Evolutionary conservation across 2,888 invertebrate genomes (phyloP), one percentile per base, ranked within the genome.

Genomic region (Limnephilus auricula): DNA sequence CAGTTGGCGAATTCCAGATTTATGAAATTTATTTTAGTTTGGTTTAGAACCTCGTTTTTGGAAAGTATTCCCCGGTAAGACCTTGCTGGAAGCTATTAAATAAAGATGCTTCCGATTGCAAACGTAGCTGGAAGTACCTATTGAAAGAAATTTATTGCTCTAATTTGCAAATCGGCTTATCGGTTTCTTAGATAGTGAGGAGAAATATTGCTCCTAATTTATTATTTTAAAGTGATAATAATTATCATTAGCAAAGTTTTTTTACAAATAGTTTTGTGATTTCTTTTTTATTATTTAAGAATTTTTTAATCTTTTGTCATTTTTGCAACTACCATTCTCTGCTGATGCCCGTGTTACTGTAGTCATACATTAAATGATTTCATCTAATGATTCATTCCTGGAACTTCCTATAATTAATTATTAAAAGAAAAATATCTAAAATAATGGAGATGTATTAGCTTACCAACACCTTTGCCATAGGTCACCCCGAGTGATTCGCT

Each of bases 91-190:
- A 34, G 89, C 91, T 89, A 90, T 92, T 92, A 92, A 90, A 90
- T 88, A 89, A 92, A 92, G 92, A 92, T 92, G 91, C 89, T 90
- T 90, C 91, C 65, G 83, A 90, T 90, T 45, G 90, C 83, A 90
- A 89, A 90, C 90, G 92, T 92, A 89, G 88, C 89, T 84, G 84
- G 80, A 78, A 90, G 90, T 91, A n/a, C n/a, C n/a, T n/a, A 92
- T 92, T 89, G 92, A 92, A 92, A 92, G 91, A 91, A 92, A 92
- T 92, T 92, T 92, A 92, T 92, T 87, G 91, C 79, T 34, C 91
- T 92, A 92, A 92, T 92, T 92, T 92, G 92, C 90, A 92, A 91
- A 89, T 82, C 30, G 83, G 90, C 90, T 90, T 90, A 90, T 90
- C 90, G 32, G 83, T 84, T 78, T n/a, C 83, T 84, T 80, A 83